Conservation (phyloP, 1,140 invertebrate species). For the Trichogramma pretiosum region DNA sequence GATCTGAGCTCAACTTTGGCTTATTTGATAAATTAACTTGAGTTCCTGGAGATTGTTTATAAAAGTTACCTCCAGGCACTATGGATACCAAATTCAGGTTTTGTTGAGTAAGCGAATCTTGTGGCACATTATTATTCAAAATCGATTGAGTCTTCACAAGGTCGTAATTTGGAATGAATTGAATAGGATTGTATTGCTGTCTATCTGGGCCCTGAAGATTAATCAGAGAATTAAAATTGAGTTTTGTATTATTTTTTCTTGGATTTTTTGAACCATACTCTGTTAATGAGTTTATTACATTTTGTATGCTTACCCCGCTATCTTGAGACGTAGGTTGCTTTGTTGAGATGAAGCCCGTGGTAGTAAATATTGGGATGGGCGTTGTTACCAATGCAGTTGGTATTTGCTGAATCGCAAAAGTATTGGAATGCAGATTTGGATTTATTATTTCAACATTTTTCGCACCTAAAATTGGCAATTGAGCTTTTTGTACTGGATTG, state of each 20-base stretch:
- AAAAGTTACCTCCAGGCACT: slow-evolving; percentile 38
- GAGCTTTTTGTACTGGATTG: slow-evolving; percentile 24
- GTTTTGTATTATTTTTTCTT: slow-evolving; percentile 6
- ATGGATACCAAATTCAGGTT: slow-evolving; percentile 33
- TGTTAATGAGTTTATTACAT: slow-evolving; percentile 31
- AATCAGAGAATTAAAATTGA: slow-evolving; percentile 5
- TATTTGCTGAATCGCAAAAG: slow-evolving; percentile 30
- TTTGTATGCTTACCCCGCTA: slow-evolving; percentile 24
- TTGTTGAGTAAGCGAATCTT: slow-evolving; percentile 28
- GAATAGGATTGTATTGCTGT: slow-evolving; percentile 37
- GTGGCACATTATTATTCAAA: slow-evolving; percentile 31
- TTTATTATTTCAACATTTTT: slow-evolving; percentile 40
- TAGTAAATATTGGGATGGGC: slow-evolving; percentile 36
- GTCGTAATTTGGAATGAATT: slow-evolving; percentile 39
- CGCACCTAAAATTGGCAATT: slow-evolving; percentile 32
- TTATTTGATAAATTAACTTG: slow-evolving; percentile 29
- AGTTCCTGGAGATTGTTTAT: slow-evolving; percentile 26
- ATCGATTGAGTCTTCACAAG: slow-evolving; percentile 34
- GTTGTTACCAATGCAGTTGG: slow-evolving; percentile 34
- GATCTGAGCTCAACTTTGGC: slow-evolving; percentile 33
- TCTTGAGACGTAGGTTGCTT: slow-evolving; percentile 22
- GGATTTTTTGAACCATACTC: slow-evolving; percentile 29
- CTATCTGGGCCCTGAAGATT: slow-evolving; percentile 21
- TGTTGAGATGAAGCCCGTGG: slow-evolving; percentile 27
- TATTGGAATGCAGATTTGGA: slow-evolving; percentile 35